Base-by-base conservation (phyloP, 2,113 vertebrate genomes). In the Jacana jacana region DNA sequence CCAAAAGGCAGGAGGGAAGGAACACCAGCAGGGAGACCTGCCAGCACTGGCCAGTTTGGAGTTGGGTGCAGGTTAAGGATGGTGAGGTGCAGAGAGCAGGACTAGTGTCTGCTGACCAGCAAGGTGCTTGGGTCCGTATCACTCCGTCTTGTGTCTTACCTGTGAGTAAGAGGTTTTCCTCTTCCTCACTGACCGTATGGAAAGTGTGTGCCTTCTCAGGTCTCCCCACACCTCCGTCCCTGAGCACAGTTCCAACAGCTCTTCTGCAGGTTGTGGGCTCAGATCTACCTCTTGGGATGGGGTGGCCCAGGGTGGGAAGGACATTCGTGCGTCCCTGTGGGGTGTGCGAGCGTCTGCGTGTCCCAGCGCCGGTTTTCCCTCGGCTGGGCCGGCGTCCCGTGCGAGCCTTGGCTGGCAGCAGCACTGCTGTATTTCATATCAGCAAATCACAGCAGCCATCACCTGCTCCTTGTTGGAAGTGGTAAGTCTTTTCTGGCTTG, bases 121-220 rank as follows among this genome's bases (percentile, higher is more conserved):
- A 5, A 14, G 37, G 2, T 63, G 58, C 33, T 81, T 40, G 42
- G 1, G 1, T 55, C 83, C n/a, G 0, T 31, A 4, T 35, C 6
- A 1, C 31, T 28, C n/a, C n/a, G 8, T 33, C 63, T 65, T 2
- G 0, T 65, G 31, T 42, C 33, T n/a, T n/a, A 31, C 25, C 48
- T 17, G 17, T 15, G 35, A 80, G 48, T 25, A 68, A 4, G 78
- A 77, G 19, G 3, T 55, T 58, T 71, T 33, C 71, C 48, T 44
- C 6, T 10, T 7, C 3, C 51, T 71, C 6, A 0, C 19, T 35
- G 40, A 3, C 61, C 11, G 0, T 11, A 1, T 22, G 31, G 9
- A 30, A 30, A 14, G 16, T 4, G 10, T 6, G 0, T 42, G 30
- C n/a, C 66, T 30, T 30, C 57, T 15, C 23, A 6, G 10, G 5